Evolutionary conservation across 2,113 vertebrate genomes (phyloP).

Genomic region (Nyctibius bracteatus): DNA sequence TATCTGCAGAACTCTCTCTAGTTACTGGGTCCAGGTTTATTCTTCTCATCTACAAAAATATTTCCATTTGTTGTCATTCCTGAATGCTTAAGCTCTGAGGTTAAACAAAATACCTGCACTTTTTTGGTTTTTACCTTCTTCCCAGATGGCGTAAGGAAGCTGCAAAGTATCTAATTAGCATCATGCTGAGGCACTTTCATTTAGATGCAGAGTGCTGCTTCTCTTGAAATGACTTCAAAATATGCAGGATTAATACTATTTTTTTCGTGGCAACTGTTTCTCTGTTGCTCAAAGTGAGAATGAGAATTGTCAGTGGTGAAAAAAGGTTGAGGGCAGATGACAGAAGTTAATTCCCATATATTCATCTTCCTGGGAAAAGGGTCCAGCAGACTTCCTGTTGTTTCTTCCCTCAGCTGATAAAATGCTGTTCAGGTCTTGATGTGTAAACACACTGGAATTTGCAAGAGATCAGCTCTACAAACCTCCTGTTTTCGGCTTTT

Average conservation of each 20-base stretch:
- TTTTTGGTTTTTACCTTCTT: background rate
- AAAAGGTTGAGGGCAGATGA: conserved; percentile 20
- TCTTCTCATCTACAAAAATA: background rate
- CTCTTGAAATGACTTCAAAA: conserved; percentile 37
- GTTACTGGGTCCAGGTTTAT: background rate
- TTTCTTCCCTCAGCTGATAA: conserved; percentile 41
- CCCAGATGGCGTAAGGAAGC: background rate
- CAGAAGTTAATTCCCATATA: conserved; percentile 55
- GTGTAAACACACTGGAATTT: conserved; percentile 35
- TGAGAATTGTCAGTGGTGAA: conserved; percentile 42
- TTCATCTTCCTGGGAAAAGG: conserved; percentile 12
- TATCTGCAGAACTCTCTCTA: background rate
- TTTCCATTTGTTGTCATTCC: background rate
- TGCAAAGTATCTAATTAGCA: conserved; percentile 58
- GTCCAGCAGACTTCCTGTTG: conserved; percentile 35
- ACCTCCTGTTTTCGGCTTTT: conserved; percentile 2
- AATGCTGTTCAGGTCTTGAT: conserved; percentile 9
- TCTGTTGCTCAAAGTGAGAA: conserved; percentile 45
- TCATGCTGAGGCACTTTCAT: conserved; percentile 49
- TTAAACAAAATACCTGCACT: background rate
- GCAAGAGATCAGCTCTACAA: conserved; percentile 1
- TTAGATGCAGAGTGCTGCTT: conserved; percentile 44
- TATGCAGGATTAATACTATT: conserved; percentile 53
- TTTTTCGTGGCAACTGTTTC: background rate
- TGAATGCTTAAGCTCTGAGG: background rate